Evolutionary conservation across 2,888 invertebrate species (phyloP).

Genomic region (Nymphalis c-album): DNA sequence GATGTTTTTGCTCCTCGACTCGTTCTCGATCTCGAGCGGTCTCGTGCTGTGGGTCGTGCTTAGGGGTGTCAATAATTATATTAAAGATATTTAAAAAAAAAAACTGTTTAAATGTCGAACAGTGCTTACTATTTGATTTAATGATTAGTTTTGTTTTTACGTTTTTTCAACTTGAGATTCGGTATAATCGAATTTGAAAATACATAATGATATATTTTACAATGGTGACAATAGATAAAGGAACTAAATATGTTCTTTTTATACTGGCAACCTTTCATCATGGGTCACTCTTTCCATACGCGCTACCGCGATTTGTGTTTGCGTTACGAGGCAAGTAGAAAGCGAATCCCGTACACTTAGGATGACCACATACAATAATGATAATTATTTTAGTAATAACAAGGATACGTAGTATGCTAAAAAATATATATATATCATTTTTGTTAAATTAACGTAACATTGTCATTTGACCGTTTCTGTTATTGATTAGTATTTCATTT

Average conservation of each 20-base stretch:
- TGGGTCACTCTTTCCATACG: slow-evolving; percentile 34
- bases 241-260: background rate
- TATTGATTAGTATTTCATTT: too few relatives aligned
- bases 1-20: slow-evolving; percentile 26
- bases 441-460: too few relatives aligned
- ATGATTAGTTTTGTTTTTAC: too few relatives aligned
- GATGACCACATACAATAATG: background rate
- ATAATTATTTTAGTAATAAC: background rate
- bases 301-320: slow-evolving; percentile 27
- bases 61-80: background rate
- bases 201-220: too few relatives aligned
- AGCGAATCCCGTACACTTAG: slow-evolving; percentile 43
- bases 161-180: too few relatives aligned
- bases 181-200: too few relatives aligned
- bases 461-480: too few relatives aligned
- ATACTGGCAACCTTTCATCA: slow-evolving; percentile 29
- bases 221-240: background rate
- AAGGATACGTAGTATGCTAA: too few relatives aligned
- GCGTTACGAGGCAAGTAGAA: slow-evolving; percentile 52
- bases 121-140: too few relatives aligned
- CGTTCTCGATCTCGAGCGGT: slow-evolving; percentile 18
- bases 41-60: background rate
- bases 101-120: background rate
- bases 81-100: background rate
- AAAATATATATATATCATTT: too few relatives aligned